These are phyloP conservation scores for Salvelinus alpinus DNA, from an alignment of 2,113 vertebrate genomes.

Conservation along the genomic window DNA sequence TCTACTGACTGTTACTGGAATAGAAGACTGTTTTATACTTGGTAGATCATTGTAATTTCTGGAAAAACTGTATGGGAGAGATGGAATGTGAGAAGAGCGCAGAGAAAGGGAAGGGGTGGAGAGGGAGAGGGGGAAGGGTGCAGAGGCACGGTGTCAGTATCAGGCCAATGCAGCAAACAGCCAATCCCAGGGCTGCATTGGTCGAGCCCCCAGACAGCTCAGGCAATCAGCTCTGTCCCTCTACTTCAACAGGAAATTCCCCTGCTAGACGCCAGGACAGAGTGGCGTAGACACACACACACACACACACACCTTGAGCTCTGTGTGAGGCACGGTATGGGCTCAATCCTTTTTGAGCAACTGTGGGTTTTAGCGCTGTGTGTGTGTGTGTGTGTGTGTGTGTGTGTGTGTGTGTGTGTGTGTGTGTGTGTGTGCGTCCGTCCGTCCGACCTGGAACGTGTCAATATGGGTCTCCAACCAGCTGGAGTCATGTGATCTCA, in stretches of 20 bases:
- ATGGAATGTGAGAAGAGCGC: background rate
- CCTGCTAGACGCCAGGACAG: background rate
- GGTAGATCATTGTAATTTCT: background rate
- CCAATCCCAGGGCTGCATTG: constrained; percentile 7
- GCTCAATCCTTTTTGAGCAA: background rate
- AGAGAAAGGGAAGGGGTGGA: constrained; percentile 15
- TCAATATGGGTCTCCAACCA: background rate
- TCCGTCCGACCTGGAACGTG: background rate
- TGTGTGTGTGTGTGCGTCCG: background rate
- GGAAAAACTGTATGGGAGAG: background rate
- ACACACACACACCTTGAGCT: background rate
- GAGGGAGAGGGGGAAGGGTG: background rate
- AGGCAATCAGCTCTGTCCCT: constrained; percentile 1
- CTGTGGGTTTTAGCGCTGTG: background rate
- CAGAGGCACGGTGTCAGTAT: constrained; percentile 8
- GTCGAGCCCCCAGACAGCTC: constrained; percentile 8
- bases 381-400: background rate
- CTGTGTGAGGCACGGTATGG: background rate
- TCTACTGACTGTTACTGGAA: background rate
- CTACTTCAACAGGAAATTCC: constrained; percentile 3
- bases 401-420: constrained; percentile 1
- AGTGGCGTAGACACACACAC: background rate
- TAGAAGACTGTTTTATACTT: background rate
- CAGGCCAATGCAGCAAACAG: background rate
- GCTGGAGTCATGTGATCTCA: background rate